Base-by-base conservation (phyloP, 2,797 vertebrate genomes). In the Xiphorhynchus erythropygius region DNA sequence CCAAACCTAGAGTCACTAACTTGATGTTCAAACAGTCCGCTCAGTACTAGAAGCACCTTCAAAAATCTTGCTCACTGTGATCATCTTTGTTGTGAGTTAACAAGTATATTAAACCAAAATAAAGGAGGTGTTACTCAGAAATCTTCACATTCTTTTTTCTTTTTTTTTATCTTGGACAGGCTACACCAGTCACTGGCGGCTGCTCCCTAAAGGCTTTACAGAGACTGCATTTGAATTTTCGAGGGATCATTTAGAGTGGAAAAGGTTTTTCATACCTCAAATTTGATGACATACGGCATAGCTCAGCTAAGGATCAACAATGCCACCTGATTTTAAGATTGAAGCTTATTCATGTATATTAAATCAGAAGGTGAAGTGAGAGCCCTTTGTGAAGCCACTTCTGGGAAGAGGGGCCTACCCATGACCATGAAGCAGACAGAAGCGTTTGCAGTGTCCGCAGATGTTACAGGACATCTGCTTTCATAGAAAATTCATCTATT, bases 281-380 rank as follows among this genome's bases (percentile, higher is more conserved):
- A 74, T 77, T 60, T 84, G 44, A 78, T 49, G 28, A 8, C 16
- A 27, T 7, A 17, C 1, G 24, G 13, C 33, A 33, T 18, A 84
- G 33, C 22, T 88, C 41, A 30, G 41, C 21, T 30, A 76, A 63
- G 3, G 18, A 24, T 8, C 79, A 73, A 30, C 32, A 47, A 2
- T 24, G 33, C 33, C 35, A 49, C 24, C 17, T 42, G 60, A 71
- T 64, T 83, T 59, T 37, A 28, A 88, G 73, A 39, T 6, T 0
- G 1, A 42, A 53, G 13, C 9, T 78, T 15, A 9, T 63, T 81
- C 35, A 14, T 0, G 1, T 44, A 1, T 10, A 37, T 52, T 30
- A 67, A 89, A 80, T 33, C 15, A 52, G 63, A 53, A 60, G 44
- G 22, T 28, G 42, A 53, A 50, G 22, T 11, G n/a, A 41, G 13